Percentiles rank a stretch among this genome's conserved stretches.
phyloP scores from a whole-genome alignment of 2,888 invertebrate species.

The Holacanthella duospinosa region DNA sequence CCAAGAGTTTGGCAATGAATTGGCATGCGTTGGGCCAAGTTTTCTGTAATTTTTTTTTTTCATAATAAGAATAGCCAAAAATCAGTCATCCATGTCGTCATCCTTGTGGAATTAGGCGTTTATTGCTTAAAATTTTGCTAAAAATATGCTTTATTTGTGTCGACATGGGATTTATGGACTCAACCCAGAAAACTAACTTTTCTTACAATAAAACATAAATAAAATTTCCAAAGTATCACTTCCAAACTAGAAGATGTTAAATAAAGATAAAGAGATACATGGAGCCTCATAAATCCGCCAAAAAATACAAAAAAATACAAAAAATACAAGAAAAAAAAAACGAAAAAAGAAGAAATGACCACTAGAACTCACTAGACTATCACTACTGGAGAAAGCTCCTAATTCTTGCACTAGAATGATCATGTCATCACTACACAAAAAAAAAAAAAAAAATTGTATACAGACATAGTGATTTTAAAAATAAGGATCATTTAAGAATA shows the following conservation, averaged over 20 bases:
- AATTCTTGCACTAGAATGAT: too few relatives aligned
- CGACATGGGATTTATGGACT: background rate
- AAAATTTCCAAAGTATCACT: background rate
- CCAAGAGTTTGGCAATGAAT: background rate
- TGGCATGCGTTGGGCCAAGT: background rate
- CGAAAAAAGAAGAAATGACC: too few relatives aligned
- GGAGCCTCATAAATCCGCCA: background rate
- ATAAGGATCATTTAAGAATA: too few relatives aligned
- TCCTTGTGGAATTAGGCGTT: background rate
- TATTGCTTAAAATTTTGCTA: background rate
- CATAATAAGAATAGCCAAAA: background rate
- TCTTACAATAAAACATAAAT: background rate
- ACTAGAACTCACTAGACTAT: too few relatives aligned
- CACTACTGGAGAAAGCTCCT: too few relatives aligned
- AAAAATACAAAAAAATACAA: background rate
- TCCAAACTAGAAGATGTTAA: background rate
- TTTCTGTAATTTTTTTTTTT: background rate
- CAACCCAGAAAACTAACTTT: background rate
- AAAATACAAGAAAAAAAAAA: background rate
- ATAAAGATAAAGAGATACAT: background rate
- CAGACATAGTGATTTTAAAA: too few relatives aligned
- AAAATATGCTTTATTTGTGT: background rate
- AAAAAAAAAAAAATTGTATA: too few relatives aligned
- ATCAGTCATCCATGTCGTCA: background rate
- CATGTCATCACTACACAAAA: too few relatives aligned